phyloP scores from a whole-genome alignment of 2,888 invertebrate species.

The Drepanosiphum platanoidis region DNA sequence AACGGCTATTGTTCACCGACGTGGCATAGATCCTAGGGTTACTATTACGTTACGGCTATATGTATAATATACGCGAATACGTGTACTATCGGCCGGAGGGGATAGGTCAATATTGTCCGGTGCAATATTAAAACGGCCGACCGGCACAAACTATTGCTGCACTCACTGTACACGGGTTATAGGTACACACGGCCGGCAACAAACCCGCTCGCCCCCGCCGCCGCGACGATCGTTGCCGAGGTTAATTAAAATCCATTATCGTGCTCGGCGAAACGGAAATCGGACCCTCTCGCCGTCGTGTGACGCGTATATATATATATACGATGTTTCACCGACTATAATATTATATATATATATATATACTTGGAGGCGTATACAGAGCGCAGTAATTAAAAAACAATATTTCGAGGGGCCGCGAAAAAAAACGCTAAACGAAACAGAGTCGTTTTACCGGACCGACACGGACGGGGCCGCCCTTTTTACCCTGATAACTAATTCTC shows the following conservation, averaged over 20 bases:
- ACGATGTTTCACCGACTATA: too few relatives aligned
- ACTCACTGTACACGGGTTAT: not conserved
- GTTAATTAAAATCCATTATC: conserved; percentile 62
- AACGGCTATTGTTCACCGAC: too few relatives aligned
- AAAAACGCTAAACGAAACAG: conserved; percentile 6
- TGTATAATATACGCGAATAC: too few relatives aligned
- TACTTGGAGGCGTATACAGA: not conserved
- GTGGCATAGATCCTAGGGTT: too few relatives aligned
- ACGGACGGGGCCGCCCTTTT: not conserved
- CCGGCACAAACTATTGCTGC: not conserved
- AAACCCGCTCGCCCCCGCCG: not conserved
- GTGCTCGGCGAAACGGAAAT: conserved; percentile 59
- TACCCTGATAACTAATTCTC: conserved; percentile 15
- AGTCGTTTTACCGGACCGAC: conserved; percentile 10
- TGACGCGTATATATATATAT: not conserved
- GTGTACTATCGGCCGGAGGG: not conserved
- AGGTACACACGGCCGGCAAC: too few relatives aligned
- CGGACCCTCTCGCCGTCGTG: conserved; percentile 34
- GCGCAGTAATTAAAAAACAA: conserved; percentile 61
- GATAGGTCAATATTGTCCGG: conserved; percentile 49
- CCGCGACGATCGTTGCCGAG: conserved; percentile 18
- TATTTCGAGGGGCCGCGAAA: conserved; percentile 26
- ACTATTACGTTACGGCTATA: too few relatives aligned
- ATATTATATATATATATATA: too few relatives aligned
- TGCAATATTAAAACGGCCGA: conserved; percentile 44